Base-by-base conservation (phyloP, 2,113 vertebrate species). In the Pseudorasbora parva region DNA sequence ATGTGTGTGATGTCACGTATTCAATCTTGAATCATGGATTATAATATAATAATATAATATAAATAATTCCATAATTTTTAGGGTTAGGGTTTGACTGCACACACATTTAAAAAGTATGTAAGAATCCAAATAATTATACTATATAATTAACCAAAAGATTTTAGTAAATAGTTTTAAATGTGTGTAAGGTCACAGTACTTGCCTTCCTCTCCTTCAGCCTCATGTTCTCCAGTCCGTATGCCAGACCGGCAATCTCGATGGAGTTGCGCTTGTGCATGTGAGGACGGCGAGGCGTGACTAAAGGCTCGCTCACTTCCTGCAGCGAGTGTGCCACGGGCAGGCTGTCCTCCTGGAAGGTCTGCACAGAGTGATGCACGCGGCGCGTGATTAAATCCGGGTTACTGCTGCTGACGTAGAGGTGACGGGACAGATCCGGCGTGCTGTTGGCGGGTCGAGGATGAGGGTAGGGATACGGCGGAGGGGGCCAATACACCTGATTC, bases 271-370 rank as follows among this genome's bases (percentile, higher is more conserved):
- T 98, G 87, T 96, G 95, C 54, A 95, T 78, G 78, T 95, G 96
- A 1, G 93, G 91, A 0, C 92, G 95, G 11, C 95, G 95, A 0
- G 94, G 91, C 0, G 93, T 91, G 0, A 95, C 95, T 0, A 99
- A 93, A 0, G 97, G 97, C 87, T 98, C 98, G 0, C 97, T 98
- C 79, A 99, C 97, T 87, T 99, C 98, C 89, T 99, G 98, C 59
- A 99, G 92, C 2, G 98, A 99, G 89, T 99, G 98, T 0, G 98
- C 98, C 49, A 99, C 97, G 0, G 98, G 98, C 86, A 98, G 88
- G 84, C 98, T 99, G 93, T 97, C 98, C 87, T 99, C 98, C 87
- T 99, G 98, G 92, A 99, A 99, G 0, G 97, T 98, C 92, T 99
- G 98, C 14, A 99, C 98, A 0, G 98, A 98, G 92, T 99, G 98